Base-by-base conservation (phyloP, 2,797 vertebrate genomes). In the Squalus acanthias region DNA sequence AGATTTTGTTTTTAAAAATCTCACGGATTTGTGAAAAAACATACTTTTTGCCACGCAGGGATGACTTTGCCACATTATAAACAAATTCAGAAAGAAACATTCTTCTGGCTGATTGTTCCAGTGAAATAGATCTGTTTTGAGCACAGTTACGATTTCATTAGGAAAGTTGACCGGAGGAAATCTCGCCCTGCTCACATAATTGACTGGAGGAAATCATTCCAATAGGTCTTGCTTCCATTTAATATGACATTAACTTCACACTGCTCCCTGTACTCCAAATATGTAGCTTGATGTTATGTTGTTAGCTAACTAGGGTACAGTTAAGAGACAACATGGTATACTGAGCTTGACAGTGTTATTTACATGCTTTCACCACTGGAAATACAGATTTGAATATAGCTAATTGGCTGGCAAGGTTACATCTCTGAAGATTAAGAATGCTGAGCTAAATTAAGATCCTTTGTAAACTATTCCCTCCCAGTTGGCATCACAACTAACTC, bases 381-480 rank as follows among this genome's bases (percentile, higher is more conserved):
- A 89, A 60, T 63, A n/a, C 57, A n/a, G 65, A 69, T 93, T 93
- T 93, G n/a, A 46, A 69, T 46, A 93, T 92, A n/a, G 89, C 60
- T n/a, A 92, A 92, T 92, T 92, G 60, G 2, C 63, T 69, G 65
- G n/a, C 91, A 93, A 69, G n/a, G 91, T 93, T 39, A 46, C n/a
- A 24, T 93, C 39, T 67, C 91, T 93, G 65, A 93, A 93, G 39
- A 69, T 69, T 93, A 46, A 33, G 39, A 65, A 24, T 69, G 65
- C 65, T 24, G 13, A 46, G 17, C n/a, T 39, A 93, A 93, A 46
- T 20, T 67, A 93, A n/a, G 65, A 26, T 26, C 65, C 20, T 69
- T 93, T 69, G 63, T 46, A 69, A 93, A 67, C 10, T 67, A 46
- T 93, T 93, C 8, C 15, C n/a, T 93, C 24, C 91, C n/a, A 69